Base-by-base conservation (phyloP, 2,888 invertebrate genomes). In the Thera obeliscata region DNA sequence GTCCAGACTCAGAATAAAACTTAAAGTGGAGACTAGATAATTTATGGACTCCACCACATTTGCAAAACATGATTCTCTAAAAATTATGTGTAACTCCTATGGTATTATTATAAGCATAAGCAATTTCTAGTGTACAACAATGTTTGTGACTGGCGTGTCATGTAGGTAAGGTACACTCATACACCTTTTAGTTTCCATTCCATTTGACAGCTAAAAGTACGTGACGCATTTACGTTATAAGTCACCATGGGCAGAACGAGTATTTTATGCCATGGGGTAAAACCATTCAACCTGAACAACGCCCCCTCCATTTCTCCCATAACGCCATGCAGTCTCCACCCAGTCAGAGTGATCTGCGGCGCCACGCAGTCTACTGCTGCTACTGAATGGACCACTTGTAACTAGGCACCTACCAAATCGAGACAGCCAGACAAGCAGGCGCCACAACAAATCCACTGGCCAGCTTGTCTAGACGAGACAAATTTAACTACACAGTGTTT, bases 361-460 rank as follows among this genome's bases (percentile, higher is more conserved):
- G 64, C 64, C 64, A 57, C 50, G 57, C 64, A 43, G 57, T 57
- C 56, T 57, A 33, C 8, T 22, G 8, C n/a, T 9, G 12, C 2
- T 52, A 57, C 48, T 58, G 58, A 58, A 61, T 61, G 55, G 54
- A 61, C 55, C 52, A 52, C 52, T 33, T 52, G 33, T 52, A 33
- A 52, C 52, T 4, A 8, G 43, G 43, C 9, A 52, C 6, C 12
- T 12, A 50, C 22, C 6, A 22, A 5, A n/a, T 6, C 41, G 2
- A 50, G 35, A n/a, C 22, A 58, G 48, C 33, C 48, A n/a, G 58
- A 58, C 57, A 2, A 5, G 41, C 5, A 54, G 58, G 54, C 64
- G 58, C 46, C 64, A 64, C 64, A 66, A 61, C 66, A 48, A 57
- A 66, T 54, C 58, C 62, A 41, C 50, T 57, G 63, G 50, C 48